Conservation (phyloP, 2,797 vertebrate genomes). For the Nothura maculosa region DNA sequence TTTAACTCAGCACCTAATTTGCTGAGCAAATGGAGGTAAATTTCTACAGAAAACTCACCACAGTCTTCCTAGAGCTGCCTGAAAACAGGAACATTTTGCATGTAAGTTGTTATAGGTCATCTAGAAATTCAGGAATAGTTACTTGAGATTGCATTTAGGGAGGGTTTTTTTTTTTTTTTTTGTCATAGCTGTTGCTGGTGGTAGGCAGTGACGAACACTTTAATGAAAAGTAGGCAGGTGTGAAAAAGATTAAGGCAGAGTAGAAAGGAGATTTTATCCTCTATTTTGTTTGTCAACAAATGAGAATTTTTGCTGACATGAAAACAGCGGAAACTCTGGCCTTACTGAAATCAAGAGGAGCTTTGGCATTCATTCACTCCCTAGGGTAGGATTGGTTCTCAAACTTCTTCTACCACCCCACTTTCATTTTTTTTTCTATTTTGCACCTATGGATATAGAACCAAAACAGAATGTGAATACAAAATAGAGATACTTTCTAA, state of each 20-base stretch:
- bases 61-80: background rate
- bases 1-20: background rate
- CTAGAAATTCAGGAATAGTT: background rate
- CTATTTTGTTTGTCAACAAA: conserved; percentile 25
- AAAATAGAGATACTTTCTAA: background rate
- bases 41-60: background rate
- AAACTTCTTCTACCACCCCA: background rate
- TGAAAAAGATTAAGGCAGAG: background rate
- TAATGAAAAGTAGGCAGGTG: background rate
- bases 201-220: background rate
- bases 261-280: background rate
- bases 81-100: background rate
- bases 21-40: background rate
- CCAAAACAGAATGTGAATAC: background rate
- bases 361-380: background rate
- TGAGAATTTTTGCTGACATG: background rate
- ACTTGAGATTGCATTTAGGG: background rate
- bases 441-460: background rate
- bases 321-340: background rate
- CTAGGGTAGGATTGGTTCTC: background rate
- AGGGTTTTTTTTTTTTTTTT: background rate
- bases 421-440: background rate
- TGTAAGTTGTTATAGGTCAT: background rate
- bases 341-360: background rate
- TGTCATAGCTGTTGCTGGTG: background rate